phyloP scores from a whole-genome alignment of 2,113 vertebrate genomes.

The Ahaetulla prasina region DNA sequence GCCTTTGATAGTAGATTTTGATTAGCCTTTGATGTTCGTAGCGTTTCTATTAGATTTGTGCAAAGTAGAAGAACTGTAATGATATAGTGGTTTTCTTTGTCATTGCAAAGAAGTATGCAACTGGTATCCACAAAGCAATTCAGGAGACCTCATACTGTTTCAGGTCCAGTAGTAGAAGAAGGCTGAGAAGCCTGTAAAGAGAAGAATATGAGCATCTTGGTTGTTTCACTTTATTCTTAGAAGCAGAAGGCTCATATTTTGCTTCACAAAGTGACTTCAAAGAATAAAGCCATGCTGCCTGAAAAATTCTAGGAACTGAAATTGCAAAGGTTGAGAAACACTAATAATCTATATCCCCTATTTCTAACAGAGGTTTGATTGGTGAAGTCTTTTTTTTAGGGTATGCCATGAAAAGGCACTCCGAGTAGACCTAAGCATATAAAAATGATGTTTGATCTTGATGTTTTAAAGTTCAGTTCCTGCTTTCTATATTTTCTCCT shows the following conservation, averaged over 20 bases:
- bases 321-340: neutral
- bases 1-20: neutral
- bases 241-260: neutral
- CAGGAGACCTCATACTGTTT: neutral
- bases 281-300: neutral
- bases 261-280: neutral
- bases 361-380: neutral
- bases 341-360: neutral
- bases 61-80: neutral
- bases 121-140: neutral
- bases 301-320: neutral
- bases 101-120: neutral
- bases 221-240: neutral
- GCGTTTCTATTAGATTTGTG: neutral
- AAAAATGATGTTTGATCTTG: neutral
- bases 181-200: neutral
- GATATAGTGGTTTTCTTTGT: neutral
- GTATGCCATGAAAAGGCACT: neutral
- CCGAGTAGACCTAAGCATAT: neutral
- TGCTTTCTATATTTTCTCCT: neutral
- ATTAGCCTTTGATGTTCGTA: neutral
- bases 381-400: neutral
- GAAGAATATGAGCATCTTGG: neutral
- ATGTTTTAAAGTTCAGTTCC: neutral
- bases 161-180: neutral